Conservation (phyloP, 2,888 invertebrate genomes). For the Amiota mariae region DNA sequence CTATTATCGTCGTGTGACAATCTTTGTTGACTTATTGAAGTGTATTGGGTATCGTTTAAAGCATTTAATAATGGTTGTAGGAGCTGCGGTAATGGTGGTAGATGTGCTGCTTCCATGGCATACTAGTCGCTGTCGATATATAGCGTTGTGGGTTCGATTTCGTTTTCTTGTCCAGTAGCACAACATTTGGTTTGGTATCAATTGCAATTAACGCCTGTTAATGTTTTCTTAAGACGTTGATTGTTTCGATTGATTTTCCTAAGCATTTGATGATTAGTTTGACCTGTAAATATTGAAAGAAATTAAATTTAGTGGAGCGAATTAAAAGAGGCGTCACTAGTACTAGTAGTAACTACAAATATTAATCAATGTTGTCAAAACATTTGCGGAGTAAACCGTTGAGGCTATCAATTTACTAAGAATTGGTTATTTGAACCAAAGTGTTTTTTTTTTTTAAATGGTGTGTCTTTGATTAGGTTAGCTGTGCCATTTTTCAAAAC, state of each 20-base stretch:
- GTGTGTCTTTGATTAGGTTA: too few species aligned
- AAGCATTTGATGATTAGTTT: neutral
- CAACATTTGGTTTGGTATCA: conserved; percentile 10
- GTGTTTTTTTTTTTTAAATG: too few species aligned
- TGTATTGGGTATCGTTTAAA: neutral
- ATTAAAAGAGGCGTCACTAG: too few species aligned
- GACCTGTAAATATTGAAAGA: neutral
- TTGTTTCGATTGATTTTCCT: neutral
- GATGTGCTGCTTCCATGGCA: conserved; percentile 55
- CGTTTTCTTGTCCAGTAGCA: conserved; percentile 1
- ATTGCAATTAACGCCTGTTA: conserved; percentile 20
- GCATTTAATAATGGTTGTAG: neutral
- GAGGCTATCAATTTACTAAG: too few species aligned
- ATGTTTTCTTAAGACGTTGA: neutral
- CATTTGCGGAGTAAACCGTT: too few species aligned
- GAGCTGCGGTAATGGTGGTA: neutral
- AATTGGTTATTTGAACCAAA: too few species aligned
- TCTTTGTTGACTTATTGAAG: neutral
- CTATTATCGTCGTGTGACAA: conserved; percentile 60
- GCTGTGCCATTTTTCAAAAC: too few species aligned
- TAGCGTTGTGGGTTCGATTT: neutral
- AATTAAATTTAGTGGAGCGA: too few species aligned
- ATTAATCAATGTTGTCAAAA: too few species aligned
- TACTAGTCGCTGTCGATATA: conserved; percentile 46
- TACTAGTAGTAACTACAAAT: too few species aligned